Conservation (phyloP, 1,140 invertebrate species). For the Acromyrmex charruanus region DNA sequence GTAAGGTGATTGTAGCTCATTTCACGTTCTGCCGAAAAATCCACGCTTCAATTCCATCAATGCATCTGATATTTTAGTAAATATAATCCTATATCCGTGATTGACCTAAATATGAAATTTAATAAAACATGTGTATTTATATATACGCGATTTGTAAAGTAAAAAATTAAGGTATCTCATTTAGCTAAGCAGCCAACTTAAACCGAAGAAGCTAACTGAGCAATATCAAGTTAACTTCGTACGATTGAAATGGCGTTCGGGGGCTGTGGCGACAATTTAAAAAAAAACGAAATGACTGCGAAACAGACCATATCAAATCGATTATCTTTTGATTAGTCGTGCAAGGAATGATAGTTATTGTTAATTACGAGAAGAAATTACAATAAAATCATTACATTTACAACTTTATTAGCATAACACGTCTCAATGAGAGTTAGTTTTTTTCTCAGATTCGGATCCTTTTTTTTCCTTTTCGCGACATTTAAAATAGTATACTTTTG, state of each 20-base stretch:
- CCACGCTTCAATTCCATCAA: neutral
- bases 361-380: slow-evolving; percentile 50
- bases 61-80: neutral
- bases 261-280: neutral
- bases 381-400: slow-evolving; percentile 62
- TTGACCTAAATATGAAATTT: neutral
- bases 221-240: neutral
- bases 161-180: neutral
- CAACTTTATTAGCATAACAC: slow-evolving; percentile 72
- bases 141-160: neutral
- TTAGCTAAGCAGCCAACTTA: neutral
- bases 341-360: slow-evolving; percentile 8
- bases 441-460: slow-evolving; percentile 8
- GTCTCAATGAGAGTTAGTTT: slow-evolving; percentile 26
- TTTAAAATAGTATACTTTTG: slow-evolving; percentile 67
- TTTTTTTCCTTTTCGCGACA: neutral
- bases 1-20: neutral
- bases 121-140: neutral
- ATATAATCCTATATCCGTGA: too few relatives aligned
- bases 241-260: slow-evolving; percentile 22
- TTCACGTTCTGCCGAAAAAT: neutral
- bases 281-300: neutral
- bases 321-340: neutral
- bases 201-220: too few relatives aligned
- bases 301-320: neutral